A percentile compares a stretch with the other conserved stretches of the same genome.
Conservation (phyloP, 1,140 invertebrate species). For the Hestina assimilis region DNA sequence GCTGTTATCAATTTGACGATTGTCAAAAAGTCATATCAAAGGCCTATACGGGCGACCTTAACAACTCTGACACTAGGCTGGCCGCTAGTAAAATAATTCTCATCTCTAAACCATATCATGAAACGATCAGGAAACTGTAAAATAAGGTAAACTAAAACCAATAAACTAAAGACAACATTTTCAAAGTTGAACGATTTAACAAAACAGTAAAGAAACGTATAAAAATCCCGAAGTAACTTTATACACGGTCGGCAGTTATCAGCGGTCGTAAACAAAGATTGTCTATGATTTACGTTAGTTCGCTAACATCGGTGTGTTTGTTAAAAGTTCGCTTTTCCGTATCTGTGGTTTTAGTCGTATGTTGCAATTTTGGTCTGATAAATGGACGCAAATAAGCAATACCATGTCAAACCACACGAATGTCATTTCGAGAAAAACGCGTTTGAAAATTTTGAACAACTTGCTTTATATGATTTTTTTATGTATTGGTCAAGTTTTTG, state of each 20-base stretch:
- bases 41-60: too few relatives aligned
- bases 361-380: background rate
- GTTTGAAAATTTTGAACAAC: too few relatives aligned
- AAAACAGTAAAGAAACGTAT: slow-evolving; percentile 11
- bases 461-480: too few relatives aligned
- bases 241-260: slow-evolving; percentile 22
- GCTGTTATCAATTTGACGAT: too few relatives aligned
- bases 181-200: slow-evolving; percentile 8
- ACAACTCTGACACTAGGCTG: too few relatives aligned
- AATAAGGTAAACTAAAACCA: background rate
- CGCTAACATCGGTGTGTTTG: background rate
- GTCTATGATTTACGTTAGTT: slow-evolving; percentile 22
- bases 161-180: slow-evolving; percentile 15
- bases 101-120: too few relatives aligned
- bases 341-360: background rate
- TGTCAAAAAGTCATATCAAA: too few relatives aligned
- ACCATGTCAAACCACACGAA: too few relatives aligned
- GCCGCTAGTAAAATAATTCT: too few relatives aligned
- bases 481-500: too few relatives aligned
- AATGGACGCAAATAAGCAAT: too few relatives aligned
- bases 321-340: slow-evolving; percentile 10
- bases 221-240: slow-evolving; percentile 21
- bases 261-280: slow-evolving; percentile 23
- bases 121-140: background rate
- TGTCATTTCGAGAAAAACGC: too few relatives aligned